phyloP scores from a whole-genome alignment of 2,113 vertebrate species.

The Bagarius yarrelli region DNA sequence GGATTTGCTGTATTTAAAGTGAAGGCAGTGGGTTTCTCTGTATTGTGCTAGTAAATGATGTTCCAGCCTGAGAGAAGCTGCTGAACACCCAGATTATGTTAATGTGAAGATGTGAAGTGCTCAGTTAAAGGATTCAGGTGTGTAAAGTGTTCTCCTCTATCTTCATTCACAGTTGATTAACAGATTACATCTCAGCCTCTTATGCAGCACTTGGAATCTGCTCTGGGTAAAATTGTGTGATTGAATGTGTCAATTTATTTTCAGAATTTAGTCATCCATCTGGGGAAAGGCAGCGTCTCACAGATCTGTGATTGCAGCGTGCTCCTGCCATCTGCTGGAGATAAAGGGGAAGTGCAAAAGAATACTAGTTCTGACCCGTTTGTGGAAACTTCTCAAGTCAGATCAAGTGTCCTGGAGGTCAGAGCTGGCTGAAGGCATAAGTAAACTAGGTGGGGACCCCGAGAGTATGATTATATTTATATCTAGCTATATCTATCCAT shows the following conservation, averaged over 20 bases:
- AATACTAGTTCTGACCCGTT: background rate
- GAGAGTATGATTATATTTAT: no score
- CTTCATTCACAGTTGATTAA: background rate
- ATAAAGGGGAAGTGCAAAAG: background rate
- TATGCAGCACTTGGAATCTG: background rate
- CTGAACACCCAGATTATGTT: background rate
- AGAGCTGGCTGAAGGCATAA: no score
- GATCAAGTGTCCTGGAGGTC: background rate
- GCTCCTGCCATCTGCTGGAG: conserved; percentile 32
- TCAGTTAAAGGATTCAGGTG: background rate
- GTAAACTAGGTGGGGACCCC: no score
- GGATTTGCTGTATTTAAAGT: no score
- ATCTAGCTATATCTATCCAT: no score
- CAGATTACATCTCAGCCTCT: conserved; percentile 1
- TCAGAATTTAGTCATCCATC: background rate
- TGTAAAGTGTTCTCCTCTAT: background rate
- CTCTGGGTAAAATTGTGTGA: background rate
- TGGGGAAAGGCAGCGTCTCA: background rate
- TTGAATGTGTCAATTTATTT: background rate
- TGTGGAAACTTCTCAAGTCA: background rate
- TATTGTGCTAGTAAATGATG: background rate
- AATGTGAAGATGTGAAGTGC: background rate
- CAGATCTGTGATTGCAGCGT: background rate
- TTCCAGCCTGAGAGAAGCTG: background rate
- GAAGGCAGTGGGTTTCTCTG: no score